A percentile compares a stretch with the other conserved stretches of the same genome.
phyloP scores from a whole-genome alignment of 2,888 invertebrate genomes.

The Torymus texanus region DNA sequence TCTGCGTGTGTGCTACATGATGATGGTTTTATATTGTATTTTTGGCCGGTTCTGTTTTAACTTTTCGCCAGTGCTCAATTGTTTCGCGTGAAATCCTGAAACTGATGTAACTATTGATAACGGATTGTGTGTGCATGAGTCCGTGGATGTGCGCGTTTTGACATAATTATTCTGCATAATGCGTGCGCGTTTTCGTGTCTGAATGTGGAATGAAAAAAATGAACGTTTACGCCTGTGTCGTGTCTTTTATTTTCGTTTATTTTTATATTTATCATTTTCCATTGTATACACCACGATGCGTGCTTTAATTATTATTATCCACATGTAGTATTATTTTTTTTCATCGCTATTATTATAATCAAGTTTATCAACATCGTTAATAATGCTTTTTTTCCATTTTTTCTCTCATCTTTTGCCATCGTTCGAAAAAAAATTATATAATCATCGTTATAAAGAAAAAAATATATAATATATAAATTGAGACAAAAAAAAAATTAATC shows the following conservation, averaged over 20 bases:
- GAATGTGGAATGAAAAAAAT: constrained; percentile 47
- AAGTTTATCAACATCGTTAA: constrained; percentile 55
- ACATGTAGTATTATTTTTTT: constrained; percentile 15
- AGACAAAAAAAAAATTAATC: constrained; percentile 42
- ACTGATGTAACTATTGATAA: constrained; percentile 41
- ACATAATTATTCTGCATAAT: too few relatives aligned
- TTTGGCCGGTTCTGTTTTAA: constrained; percentile 23
- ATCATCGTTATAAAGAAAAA: constrained; percentile 44
- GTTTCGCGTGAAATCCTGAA: constrained; percentile 31
- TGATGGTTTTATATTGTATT: constrained; percentile 44
- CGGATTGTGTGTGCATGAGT: constrained; percentile 57
- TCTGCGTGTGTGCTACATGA: constrained; percentile 19
- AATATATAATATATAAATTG: constrained; percentile 32
- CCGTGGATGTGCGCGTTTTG: neutral
- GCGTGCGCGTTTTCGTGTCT: constrained; percentile 14
- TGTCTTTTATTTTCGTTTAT: constrained; percentile 55
- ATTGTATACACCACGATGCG: constrained; percentile 53
- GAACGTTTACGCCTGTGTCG: constrained; percentile 58
- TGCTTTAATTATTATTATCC: constrained; percentile 27
- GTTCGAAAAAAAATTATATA: constrained; percentile 46
- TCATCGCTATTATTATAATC: constrained; percentile 45
- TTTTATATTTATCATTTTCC: constrained; percentile 50
- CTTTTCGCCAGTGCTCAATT: constrained; percentile 45
- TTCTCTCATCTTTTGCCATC: constrained; percentile 54
- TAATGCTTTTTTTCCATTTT: constrained; percentile 47